phyloP scores from a whole-genome alignment of 2,113 vertebrate genomes.

The Naja naja region DNA sequence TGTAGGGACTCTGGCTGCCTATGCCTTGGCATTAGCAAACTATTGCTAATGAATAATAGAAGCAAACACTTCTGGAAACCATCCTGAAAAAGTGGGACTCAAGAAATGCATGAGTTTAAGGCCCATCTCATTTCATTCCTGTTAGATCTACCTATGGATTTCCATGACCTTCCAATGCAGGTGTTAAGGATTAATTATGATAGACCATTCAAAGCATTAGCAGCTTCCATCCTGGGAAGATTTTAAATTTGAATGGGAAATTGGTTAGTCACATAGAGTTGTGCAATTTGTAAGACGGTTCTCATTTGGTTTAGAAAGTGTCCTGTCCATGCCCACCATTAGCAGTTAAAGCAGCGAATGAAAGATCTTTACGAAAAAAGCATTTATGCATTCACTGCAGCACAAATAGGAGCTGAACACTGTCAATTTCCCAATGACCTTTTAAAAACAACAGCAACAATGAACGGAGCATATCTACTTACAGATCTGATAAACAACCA shows the following conservation, averaged over 20 bases:
- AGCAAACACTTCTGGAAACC: neutral
- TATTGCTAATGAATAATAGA: neutral
- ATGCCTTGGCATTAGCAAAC: neutral
- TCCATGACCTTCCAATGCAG: neutral
- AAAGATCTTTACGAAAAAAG: conserved; percentile 45
- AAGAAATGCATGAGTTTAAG: neutral
- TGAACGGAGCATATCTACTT: conserved; percentile 41
- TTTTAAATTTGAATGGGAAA: neutral
- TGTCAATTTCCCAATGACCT: conserved; percentile 32
- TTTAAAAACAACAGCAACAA: conserved; percentile 40
- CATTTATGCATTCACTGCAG: conserved; percentile 25
- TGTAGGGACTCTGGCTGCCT: neutral
- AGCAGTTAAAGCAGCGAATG: conserved; percentile 13
- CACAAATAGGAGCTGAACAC: conserved; percentile 29
- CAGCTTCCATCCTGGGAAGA: neutral
- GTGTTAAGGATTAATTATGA: neutral
- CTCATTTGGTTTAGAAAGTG: conserved; percentile 15
- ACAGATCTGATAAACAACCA: conserved; percentile 16
- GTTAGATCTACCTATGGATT: neutral
- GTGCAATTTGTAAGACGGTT: neutral
- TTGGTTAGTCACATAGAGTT: neutral
- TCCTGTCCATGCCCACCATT: conserved; percentile 43
- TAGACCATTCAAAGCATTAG: neutral
- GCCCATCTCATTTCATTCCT: neutral
- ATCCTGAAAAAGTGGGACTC: neutral